A percentile compares a stretch with the other conserved stretches of the same genome.
Conservation (phyloP, 2,888 invertebrate genomes). For the Drosophila austrosaltans region DNA sequence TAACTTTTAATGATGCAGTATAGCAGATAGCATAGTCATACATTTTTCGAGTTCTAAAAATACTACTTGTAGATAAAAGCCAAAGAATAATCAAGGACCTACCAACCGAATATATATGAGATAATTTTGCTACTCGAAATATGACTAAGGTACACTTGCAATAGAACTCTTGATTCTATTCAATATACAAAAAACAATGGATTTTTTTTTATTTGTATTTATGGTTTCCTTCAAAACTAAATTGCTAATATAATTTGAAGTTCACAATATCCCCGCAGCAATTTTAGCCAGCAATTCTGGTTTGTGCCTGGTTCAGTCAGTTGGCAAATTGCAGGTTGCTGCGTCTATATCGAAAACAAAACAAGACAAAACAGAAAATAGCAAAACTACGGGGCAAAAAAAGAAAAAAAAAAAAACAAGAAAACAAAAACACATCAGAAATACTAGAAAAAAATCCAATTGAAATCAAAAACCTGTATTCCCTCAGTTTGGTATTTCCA, state of each 20-base stretch:
- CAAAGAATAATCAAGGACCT: too few species aligned
- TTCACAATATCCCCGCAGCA: conserved; percentile 6
- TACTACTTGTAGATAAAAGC: too few species aligned
- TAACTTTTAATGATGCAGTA: too few species aligned
- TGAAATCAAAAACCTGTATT: conserved; percentile 46
- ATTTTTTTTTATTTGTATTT: not conserved
- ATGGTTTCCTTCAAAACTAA: not conserved
- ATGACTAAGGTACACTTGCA: too few species aligned
- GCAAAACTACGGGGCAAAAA: not conserved
- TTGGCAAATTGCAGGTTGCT: conserved; percentile 77
- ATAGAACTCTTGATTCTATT: too few species aligned
- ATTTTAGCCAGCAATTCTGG: conserved; percentile 22
- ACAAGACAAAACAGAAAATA: conserved; percentile 13
- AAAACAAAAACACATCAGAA: not conserved
- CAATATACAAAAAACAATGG: too few species aligned
- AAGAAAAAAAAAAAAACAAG: not conserved
- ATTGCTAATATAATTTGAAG: conserved; percentile 4
- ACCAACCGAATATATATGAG: too few species aligned
- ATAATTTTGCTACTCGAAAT: too few species aligned
- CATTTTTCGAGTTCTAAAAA: too few species aligned
- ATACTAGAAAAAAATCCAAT: conserved; percentile 36
- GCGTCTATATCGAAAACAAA: conserved; percentile 55
- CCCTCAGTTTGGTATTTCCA: conserved; percentile 27
- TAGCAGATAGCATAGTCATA: too few species aligned
- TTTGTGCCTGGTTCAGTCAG: conserved; percentile 44